phyloP scores from a whole-genome alignment of 2,113 vertebrate species.

The Anser cygnoides region DNA sequence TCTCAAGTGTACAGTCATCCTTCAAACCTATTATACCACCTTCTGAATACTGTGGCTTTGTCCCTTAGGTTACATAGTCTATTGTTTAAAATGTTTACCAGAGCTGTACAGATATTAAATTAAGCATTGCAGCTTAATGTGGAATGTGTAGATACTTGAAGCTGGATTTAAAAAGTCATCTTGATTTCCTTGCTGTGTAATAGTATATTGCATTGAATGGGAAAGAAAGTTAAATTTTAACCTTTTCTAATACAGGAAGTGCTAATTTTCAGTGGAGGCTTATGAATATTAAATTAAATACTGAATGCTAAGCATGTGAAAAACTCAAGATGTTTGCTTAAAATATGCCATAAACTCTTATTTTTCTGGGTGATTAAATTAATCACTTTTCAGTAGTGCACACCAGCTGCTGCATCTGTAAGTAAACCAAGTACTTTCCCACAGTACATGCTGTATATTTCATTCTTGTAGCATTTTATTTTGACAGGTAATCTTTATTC shows the following conservation, averaged over 20 bases:
- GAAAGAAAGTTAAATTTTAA: constrained; percentile 45
- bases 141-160: constrained; percentile 76
- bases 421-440: constrained; percentile 73
- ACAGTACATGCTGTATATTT: constrained; percentile 73
- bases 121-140: constrained; percentile 71
- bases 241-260: constrained; percentile 18
- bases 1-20: constrained; percentile 58
- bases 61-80: constrained; percentile 50
- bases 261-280: constrained; percentile 8
- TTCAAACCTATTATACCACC: constrained; percentile 62
- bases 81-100: constrained; percentile 68
- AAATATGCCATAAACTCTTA: constrained; percentile 63
- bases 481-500: constrained; percentile 76
- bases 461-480: constrained; percentile 72
- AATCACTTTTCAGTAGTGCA: constrained; percentile 68
- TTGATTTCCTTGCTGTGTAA: constrained; percentile 67
- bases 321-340: constrained; percentile 66
- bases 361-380: constrained; percentile 71
- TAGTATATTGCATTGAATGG: constrained; percentile 41
- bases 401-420: constrained; percentile 75
- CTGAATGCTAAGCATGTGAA: constrained; percentile 51
- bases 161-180: constrained; percentile 64
- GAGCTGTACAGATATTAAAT: constrained; percentile 76
- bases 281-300: constrained; percentile 63
- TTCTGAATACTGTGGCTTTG: constrained; percentile 55